Conservation (phyloP, 92 coral and sea anemone genomes). For the Zoanthus gigantus region DNA sequence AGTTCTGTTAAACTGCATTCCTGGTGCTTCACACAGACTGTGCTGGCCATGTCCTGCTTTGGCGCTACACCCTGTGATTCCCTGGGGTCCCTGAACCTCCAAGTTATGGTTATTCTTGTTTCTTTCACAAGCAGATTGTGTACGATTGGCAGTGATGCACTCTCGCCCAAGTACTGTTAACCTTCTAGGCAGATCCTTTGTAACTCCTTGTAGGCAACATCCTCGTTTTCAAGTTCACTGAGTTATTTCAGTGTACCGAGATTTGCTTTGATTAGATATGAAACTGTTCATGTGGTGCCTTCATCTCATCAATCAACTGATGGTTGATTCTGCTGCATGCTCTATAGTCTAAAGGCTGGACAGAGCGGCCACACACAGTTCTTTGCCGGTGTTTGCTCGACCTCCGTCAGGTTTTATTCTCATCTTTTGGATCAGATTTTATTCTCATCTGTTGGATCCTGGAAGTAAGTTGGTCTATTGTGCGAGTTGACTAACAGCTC, state of each 20-base stretch:
- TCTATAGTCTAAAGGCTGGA: neutral
- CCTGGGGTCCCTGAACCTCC: neutral
- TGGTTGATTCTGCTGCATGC: conserved; percentile 6
- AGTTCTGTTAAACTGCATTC: neutral
- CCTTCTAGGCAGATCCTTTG: neutral
- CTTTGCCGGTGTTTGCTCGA: conserved; percentile 1
- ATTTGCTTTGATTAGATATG: neutral
- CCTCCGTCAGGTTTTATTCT: neutral
- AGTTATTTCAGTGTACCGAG: no score
- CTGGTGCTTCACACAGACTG: neutral
- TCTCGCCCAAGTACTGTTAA: neutral
- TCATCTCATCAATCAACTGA: neutral
- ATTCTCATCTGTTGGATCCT: neutral
- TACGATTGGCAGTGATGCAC: neutral
- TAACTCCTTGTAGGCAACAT: neutral
- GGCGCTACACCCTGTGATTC: neutral
- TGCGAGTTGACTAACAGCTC: neutral
- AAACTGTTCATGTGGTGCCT: neutral
- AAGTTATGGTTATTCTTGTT: neutral
- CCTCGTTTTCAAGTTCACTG: neutral
- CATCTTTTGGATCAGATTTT: neutral
- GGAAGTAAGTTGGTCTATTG: neutral
- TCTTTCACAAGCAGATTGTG: neutral
- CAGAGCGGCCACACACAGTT: neutral
- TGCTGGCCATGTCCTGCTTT: neutral